phyloP scores from a whole-genome alignment of 2,888 invertebrate species.

The Scaptomyza cyrtandrae region DNA sequence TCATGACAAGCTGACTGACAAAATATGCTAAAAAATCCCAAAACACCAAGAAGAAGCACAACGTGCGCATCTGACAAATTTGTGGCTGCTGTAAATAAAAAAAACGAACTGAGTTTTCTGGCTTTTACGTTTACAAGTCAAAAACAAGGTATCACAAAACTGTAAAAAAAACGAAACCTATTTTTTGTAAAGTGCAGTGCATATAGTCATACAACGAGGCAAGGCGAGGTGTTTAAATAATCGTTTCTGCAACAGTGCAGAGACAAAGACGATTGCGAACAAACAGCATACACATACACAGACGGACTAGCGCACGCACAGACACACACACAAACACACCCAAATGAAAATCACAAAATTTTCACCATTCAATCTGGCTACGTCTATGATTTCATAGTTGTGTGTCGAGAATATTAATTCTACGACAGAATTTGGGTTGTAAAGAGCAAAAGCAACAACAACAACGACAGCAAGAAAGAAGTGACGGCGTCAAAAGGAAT shows the following conservation, averaged over 20 bases:
- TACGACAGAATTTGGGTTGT: conserved; percentile 6
- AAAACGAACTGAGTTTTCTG: conserved; percentile 51
- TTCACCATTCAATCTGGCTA: conserved; percentile 47
- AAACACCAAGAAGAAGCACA: conserved; percentile 57
- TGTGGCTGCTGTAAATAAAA: conserved; percentile 55
- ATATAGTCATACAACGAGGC: conserved; percentile 5
- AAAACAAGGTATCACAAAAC: conserved; percentile 10
- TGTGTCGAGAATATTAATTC: conserved; percentile 11
- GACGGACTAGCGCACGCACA: conserved; percentile 13
- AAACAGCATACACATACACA: conserved; percentile 39
- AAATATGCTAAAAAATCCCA: conserved; percentile 50
- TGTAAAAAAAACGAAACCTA: conserved; percentile 3
- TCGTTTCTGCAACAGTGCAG: conserved; percentile 39
- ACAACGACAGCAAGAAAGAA: conserved; percentile 10
- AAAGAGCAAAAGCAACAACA: conserved; percentile 19
- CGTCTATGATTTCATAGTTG: conserved; percentile 34
- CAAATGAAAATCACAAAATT: conserved; percentile 71
- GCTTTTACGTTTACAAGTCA: conserved; percentile 26
- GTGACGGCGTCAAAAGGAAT: conserved; percentile 22
- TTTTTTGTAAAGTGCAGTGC: conserved; percentile 7
- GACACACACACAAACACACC: conserved; percentile 28
- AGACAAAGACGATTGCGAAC: conserved; percentile 39
- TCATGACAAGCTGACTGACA: conserved; percentile 44
- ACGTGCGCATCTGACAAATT: conserved; percentile 63
- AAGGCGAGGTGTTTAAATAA: conserved; percentile 26